Percentiles rank a stretch among this genome's conserved stretches.
Evolutionary conservation across 2,888 invertebrate species (phyloP).

Genomic region (Chymomyza fuscimana): DNA sequence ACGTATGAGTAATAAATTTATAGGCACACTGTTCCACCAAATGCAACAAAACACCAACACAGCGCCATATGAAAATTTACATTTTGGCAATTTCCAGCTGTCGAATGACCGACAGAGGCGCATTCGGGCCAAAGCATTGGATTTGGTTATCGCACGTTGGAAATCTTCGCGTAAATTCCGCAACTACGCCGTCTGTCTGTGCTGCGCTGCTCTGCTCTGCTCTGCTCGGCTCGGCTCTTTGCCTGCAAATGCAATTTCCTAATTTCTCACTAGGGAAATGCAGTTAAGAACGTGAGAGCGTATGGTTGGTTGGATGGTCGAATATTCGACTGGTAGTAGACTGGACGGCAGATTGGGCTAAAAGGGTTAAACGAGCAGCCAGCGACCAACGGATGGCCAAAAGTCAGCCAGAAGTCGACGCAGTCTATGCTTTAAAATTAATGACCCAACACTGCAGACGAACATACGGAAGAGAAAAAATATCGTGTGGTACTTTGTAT

Average conservation of each 20-base stretch:
- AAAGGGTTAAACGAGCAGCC: not conserved
- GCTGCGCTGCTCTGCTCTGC: conserved; percentile 11
- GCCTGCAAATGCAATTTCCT: conserved; percentile 75
- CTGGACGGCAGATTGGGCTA: conserved; percentile 49
- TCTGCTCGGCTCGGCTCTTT: conserved; percentile 15
- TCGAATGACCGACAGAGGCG: conserved; percentile 34
- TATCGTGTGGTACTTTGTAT: not conserved
- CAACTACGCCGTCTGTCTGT: conserved; percentile 37
- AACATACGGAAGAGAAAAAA: conserved; percentile 19
- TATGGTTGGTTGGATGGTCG: conserved; percentile 12
- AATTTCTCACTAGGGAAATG: conserved; percentile 76
- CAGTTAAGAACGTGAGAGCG: conserved; percentile 57
- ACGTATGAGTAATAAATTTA: conserved; percentile 67
- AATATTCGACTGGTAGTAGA: conserved; percentile 34
- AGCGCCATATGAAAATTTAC: conserved; percentile 70
- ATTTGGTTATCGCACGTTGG: conserved; percentile 52
- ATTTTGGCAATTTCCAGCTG: conserved; percentile 77
- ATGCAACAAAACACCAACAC: conserved; percentile 14
- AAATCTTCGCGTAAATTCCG: conserved; percentile 66
- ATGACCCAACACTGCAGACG: conserved; percentile 68
- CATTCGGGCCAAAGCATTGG: conserved; percentile 17
- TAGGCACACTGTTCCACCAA: conserved; percentile 35
- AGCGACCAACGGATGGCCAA: conserved; percentile 22
- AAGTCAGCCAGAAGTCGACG: conserved; percentile 31
- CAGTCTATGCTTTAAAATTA: conserved; percentile 55